Conservation (phyloP, 2,113 vertebrate genomes). For the Mastomys coucha region DNA sequence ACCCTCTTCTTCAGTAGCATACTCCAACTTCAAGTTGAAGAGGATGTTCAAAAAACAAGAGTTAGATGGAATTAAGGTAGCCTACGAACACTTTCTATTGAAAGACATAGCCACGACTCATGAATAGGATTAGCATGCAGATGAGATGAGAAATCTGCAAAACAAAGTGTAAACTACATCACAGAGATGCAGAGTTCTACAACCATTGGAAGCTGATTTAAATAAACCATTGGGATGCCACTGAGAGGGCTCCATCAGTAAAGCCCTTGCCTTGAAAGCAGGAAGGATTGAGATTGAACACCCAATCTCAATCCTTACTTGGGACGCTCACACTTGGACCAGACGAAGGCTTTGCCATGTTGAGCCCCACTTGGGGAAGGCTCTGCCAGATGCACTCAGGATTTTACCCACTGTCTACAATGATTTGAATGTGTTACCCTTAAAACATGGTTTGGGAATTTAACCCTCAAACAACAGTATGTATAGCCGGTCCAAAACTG, state of each 20-base stretch:
- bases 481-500: not conserved
- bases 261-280: not conserved
- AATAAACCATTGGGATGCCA: not conserved
- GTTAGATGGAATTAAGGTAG: not conserved
- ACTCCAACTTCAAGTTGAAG: not conserved
- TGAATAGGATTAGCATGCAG: not conserved
- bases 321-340: not conserved
- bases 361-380: not conserved
- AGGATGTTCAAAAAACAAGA: not conserved
- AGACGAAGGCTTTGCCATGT: not conserved
- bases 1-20: not conserved
- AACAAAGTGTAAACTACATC: not conserved
- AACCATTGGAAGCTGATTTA: not conserved
- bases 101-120: not conserved
- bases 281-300: not conserved
- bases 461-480: not conserved
- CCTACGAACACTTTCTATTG: not conserved
- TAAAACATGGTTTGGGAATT: not conserved
- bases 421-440: not conserved
- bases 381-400: not conserved
- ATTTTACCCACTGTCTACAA: too few species aligned
- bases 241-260: not conserved
- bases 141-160: not conserved
- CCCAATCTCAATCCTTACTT: not conserved
- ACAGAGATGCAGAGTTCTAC: not conserved